These are phyloP conservation scores for Engraulis encrasicolus DNA, from an alignment of 2,113 vertebrate species.

Conservation along the genomic window DNA sequence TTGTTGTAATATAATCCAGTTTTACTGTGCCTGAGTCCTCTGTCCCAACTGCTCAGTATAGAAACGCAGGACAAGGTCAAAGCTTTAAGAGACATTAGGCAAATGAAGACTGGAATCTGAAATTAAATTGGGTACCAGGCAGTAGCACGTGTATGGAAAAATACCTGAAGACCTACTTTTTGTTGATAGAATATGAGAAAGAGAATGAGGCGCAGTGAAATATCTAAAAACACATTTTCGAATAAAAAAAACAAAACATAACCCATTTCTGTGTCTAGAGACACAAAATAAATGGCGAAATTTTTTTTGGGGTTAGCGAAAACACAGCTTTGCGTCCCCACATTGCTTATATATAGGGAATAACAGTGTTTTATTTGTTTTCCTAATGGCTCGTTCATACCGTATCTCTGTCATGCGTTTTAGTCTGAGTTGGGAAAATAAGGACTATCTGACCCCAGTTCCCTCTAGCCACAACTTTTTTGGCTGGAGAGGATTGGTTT, in stretches of 20 bases:
- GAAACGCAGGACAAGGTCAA: neutral
- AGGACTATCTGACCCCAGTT: neutral
- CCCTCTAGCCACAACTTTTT: neutral
- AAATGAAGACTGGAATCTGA: neutral
- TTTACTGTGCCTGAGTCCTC: constrained; percentile 17
- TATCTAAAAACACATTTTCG: neutral
- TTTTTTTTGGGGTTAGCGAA: neutral
- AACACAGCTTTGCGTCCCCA: neutral
- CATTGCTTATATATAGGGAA: neutral
- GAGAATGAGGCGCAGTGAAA: neutral
- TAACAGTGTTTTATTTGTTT: constrained; percentile 10
- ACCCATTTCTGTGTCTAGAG: neutral
- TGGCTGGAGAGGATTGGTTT: constrained; percentile 1
- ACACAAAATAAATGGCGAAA: neutral
- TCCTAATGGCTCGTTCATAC: neutral
- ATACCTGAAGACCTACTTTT: neutral
- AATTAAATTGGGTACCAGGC: constrained; percentile 8
- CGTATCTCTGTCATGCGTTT: neutral
- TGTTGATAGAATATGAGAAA: too few species aligned
- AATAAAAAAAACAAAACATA: neutral
- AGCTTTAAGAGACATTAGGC: neutral
- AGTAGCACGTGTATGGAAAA: neutral
- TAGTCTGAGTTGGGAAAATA: neutral
- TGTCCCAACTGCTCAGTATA: neutral
- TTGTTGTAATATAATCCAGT: constrained; percentile 33